Evolutionary conservation across 2,797 vertebrate genomes (phyloP).

Genomic region (Botia kubotai): DNA sequence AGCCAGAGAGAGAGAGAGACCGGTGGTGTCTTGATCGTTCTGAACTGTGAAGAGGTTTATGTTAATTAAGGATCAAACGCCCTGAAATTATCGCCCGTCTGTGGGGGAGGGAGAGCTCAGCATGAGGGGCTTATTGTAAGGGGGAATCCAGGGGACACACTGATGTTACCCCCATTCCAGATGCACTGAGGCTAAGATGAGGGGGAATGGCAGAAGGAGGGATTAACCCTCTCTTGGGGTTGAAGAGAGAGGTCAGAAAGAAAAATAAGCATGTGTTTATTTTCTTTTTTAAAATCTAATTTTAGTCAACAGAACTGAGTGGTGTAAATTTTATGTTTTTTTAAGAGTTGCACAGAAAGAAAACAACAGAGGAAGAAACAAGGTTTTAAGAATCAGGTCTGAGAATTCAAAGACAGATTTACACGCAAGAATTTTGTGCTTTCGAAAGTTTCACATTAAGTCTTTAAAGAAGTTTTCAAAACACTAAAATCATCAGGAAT

Average conservation of each 20-base stretch:
- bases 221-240: constrained; percentile 35
- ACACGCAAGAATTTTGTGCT: too few relatives aligned
- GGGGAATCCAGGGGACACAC: constrained; percentile 15
- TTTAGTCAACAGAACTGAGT: not conserved
- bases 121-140: constrained; percentile 45
- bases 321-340: not conserved
- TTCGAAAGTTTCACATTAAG: too few relatives aligned
- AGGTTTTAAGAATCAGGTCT: too few relatives aligned
- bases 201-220: constrained; percentile 6
- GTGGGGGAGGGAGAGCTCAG: constrained; percentile 19
- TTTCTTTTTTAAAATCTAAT: constrained; percentile 20
- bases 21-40: too few relatives aligned
- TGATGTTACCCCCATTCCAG: constrained; percentile 54
- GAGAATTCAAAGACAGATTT: too few relatives aligned
- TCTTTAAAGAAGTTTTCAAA: too few relatives aligned
- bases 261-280: constrained; percentile 42
- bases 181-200: constrained; percentile 28
- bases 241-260: constrained; percentile 23
- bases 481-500: too few relatives aligned
- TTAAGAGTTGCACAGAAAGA: too few relatives aligned
- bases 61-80: constrained; percentile 18
- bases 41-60: constrained; percentile 32
- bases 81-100: not conserved
- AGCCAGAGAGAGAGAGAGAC: too few relatives aligned
- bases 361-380: too few relatives aligned